Base-by-base conservation (phyloP, 1,140 invertebrate species). In the Bombus pascuorum region DNA sequence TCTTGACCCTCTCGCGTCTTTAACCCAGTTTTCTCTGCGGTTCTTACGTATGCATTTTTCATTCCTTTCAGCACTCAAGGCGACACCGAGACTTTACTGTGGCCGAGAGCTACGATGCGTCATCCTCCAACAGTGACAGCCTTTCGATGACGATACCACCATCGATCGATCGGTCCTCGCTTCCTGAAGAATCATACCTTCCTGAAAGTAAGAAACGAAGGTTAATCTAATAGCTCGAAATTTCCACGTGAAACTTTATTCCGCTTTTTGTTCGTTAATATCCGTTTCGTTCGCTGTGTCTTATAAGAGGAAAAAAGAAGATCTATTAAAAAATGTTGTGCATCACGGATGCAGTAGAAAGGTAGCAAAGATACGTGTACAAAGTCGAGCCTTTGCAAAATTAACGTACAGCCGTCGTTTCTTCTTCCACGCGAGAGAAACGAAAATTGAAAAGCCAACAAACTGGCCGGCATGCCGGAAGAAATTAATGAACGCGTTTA, bases 11-110 rank as follows among this genome's bases (percentile, higher is more conserved):
- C 57, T 81, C 71, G 57, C 22, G 65, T 25, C 75, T 85, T 74
- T 85, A 81, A 85, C 78, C 83, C 70, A 85, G 71, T 81, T 85
- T 53, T 39, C 53, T 66, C 42, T 47, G 68, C 75, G 47, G 44
- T 82, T 80, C 76, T 77, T 62, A 89, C 71, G 74, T 88, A n/a
- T 83, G 83, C 72, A 78, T 88, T 68, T 77, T 89, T 88, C 85
- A 59, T 91, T 34, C 83, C 53, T 92, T 92, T 79, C 90, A 93
- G 92, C 92, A 92, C 81, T 91, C 92, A 6, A 91, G 91, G 32
- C 89, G 91, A 42, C 89, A 92, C 87, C 92, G 88, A 59, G 91
- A 92, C 87, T 93, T 90, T 37, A 86, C 90, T 13, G 84, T 88
- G 75, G 88, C 75, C n/a, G 73, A 86, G 47, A 75, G 78, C 47